Base-by-base conservation (phyloP, 2,888 invertebrate genomes). In the Clusia tigrina region DNA sequence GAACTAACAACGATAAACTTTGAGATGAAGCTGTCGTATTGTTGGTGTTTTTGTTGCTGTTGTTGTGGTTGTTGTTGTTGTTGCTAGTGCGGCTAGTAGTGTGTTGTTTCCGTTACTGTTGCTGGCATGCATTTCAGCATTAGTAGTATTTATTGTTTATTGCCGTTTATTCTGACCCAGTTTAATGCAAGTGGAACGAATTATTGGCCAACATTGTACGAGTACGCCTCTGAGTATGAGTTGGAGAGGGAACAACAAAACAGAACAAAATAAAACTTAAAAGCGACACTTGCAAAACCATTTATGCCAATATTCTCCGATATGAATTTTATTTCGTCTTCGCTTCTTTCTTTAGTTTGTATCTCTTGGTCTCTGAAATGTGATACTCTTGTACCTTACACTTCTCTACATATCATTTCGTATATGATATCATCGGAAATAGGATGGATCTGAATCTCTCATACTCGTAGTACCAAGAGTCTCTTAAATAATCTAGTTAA, bases 151-250 rank as follows among this genome's bases (percentile, higher is more conserved):
- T 32, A 15, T 22, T 51, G 38, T 54, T 46, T 32, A 22, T 58
- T 12, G 25, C 52, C 54, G n/a, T 17, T 60, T 58, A 24, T 37
- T 48, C 61, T 79, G 80, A 79, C 79, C 80, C 77, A 79, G 78
- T 79, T 79, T 70, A 60, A 66, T 69, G 77, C 79, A 80, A 79
- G 79, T 79, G 79, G 78, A 80, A 79, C 78, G 75, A 70, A 73
- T 71, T n/a, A n/a, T n/a, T 72, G 72, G 69, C 72, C 73, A 76
- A 76, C 70, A 72, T 64, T 68, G 54, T 48, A 52, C 32, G 32
- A 12, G 6, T n/a, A n/a, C n/a, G n/a, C n/a, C n/a, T n/a, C n/a
- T n/a, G n/a, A n/a, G n/a, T n/a, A n/a, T n/a, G n/a, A n/a, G n/a
- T n/a, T n/a, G n/a, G n/a, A 55, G 55, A 65, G 54, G 57, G 59